Evolutionary conservation across 1,140 invertebrate genomes (phyloP).

Genomic region (Bombus waltoni): DNA sequence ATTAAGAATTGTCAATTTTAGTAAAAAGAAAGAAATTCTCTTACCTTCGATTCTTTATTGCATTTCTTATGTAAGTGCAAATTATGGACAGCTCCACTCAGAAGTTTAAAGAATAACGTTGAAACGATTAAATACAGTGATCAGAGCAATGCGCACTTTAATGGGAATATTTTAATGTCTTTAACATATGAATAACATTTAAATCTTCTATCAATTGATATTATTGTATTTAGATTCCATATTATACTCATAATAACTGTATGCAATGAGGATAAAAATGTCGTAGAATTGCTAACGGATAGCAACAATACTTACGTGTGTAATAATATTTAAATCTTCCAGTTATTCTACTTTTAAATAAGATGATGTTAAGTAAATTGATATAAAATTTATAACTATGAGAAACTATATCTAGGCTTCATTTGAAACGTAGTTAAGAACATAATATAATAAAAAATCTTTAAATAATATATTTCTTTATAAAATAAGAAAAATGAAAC

Average conservation of each 20-base stretch:
- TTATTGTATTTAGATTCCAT: background rate
- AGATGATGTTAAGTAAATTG: background rate
- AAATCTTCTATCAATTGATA: background rate
- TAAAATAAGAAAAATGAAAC: too few relatives aligned
- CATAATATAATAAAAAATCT: too few relatives aligned
- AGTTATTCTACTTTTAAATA: background rate
- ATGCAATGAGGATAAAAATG: background rate
- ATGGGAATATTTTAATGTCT: background rate
- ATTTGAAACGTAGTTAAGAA: too few relatives aligned
- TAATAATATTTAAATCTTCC: background rate
- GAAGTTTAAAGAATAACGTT: background rate
- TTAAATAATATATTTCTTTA: background rate
- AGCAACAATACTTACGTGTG: background rate
- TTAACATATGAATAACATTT: slow-evolving; percentile 2
- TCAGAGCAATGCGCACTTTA: background rate
- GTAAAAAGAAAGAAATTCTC: too few relatives aligned
- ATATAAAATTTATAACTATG: background rate
- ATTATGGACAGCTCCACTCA: too few relatives aligned
- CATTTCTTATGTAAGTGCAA: background rate
- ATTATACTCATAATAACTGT: background rate
- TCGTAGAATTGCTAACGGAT: background rate
- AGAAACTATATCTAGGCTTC: background rate
- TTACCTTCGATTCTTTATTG: background rate
- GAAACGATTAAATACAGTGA: background rate
- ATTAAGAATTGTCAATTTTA: too few relatives aligned